Percentiles rank a stretch among this genome's conserved stretches.
Conservation (phyloP, 2,113 vertebrate genomes). For the Crotalus tigris region DNA sequence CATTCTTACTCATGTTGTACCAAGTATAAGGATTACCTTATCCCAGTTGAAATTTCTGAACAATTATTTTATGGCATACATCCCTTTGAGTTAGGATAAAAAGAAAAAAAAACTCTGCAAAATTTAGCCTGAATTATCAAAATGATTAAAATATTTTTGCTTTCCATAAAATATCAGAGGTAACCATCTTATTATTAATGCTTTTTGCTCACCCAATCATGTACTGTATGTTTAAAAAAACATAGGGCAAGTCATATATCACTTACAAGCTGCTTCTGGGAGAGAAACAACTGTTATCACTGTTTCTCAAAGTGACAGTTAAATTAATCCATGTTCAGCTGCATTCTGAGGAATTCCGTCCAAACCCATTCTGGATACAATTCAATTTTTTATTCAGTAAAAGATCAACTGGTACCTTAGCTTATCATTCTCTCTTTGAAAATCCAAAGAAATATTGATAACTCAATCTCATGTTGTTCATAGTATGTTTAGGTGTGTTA, state of each 20-base stretch:
- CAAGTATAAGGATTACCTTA: background rate
- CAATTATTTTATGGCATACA: background rate
- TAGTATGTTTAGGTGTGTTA: too few relatives aligned
- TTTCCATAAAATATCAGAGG: background rate
- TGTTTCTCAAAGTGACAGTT: slow-evolving; percentile 10
- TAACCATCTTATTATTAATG: background rate
- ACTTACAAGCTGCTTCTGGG: background rate
- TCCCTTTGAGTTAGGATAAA: background rate
- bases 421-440: background rate
- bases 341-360: background rate
- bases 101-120: background rate
- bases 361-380: background rate
- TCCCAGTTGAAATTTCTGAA: background rate
- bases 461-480: background rate
- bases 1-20: background rate
- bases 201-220: background rate
- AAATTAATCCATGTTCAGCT: slow-evolving; percentile 3
- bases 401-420: background rate
- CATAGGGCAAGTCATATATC: background rate
- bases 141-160: background rate
- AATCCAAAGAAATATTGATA: background rate
- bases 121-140: background rate
- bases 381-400: background rate
- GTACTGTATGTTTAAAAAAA: background rate
- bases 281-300: background rate